phyloP scores from a whole-genome alignment of 2,888 invertebrate genomes.

The Zygaena filipendulae region DNA sequence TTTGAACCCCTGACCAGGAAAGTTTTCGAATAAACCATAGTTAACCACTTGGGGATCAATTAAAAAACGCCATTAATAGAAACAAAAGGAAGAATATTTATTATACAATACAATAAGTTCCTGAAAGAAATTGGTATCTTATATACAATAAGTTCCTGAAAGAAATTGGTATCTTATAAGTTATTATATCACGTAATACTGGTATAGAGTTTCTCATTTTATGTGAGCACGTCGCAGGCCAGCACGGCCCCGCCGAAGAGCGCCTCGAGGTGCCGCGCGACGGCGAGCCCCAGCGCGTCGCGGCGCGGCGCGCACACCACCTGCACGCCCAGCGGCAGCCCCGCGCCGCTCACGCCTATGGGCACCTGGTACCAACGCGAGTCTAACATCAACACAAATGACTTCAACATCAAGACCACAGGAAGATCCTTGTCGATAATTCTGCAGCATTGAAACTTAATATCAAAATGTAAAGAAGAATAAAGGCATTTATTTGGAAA shows the following conservation, averaged over 20 bases:
- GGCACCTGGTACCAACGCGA: conserved; percentile 67
- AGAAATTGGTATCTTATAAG: too few species aligned
- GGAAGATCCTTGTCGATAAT: too few species aligned
- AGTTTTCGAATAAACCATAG: too few species aligned
- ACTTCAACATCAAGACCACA: background rate
- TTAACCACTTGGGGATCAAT: too few species aligned
- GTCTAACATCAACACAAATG: background rate
- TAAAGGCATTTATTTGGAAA: too few species aligned
- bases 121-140: background rate
- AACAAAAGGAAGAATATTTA: too few species aligned
- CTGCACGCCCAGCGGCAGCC: conserved; percentile 85
- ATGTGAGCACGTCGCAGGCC: conserved; percentile 62
- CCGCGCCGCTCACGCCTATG: conserved; percentile 76
- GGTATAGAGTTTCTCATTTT: too few species aligned
- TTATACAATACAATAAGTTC: background rate
- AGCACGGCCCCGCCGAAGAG: conserved; percentile 81
- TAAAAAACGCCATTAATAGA: too few species aligned
- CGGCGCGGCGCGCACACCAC: conserved; percentile 77
- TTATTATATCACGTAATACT: too few species aligned
- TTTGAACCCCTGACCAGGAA: too few species aligned
- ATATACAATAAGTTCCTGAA: background rate
- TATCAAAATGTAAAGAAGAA: too few species aligned
- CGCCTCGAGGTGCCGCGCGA: conserved; percentile 80
- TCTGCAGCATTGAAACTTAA: too few species aligned
- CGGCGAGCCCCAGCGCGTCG: conserved; percentile 79